Conservation (phyloP, 1,140 invertebrate species). For the Polypedilum vanderplanki region DNA sequence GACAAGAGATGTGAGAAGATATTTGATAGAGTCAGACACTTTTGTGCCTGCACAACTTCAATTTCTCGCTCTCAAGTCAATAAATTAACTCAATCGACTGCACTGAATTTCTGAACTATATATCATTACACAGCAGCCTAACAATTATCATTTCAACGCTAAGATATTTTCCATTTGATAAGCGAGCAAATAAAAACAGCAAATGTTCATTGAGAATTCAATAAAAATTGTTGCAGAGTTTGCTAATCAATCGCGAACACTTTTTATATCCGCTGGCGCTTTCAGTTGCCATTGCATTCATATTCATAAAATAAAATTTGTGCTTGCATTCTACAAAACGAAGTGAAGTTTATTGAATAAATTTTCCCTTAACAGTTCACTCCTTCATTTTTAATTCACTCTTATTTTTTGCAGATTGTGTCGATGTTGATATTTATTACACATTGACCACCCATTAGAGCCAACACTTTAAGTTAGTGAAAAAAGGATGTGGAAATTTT, state of each 20-base stretch:
- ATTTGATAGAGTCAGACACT: not conserved
- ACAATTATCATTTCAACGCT: slow-evolving; percentile 13
- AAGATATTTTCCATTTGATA: not conserved
- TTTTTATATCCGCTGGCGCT: not conserved
- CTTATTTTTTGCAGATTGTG: not conserved
- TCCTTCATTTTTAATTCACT: not conserved
- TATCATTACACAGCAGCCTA: not conserved
- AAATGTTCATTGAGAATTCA: slow-evolving; percentile 14
- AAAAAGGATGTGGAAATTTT: not conserved
- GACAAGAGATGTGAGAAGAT: not conserved
- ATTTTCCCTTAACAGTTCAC: not conserved
- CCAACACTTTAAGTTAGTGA: not conserved
- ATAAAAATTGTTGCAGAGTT: not conserved
- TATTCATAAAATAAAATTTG: not conserved
- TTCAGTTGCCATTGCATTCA: slow-evolving; percentile 11
- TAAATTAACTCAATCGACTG: not conserved
- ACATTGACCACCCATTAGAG: slow-evolving; percentile 1
- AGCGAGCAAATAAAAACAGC: not conserved
- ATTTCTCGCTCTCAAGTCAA: not conserved
- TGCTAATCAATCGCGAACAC: not conserved
- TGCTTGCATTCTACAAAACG: not conserved
- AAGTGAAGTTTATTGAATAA: not conserved
- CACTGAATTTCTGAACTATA: not conserved
- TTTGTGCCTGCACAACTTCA: not conserved
- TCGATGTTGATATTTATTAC: not conserved